A percentile compares a stretch with the other conserved stretches of the same genome.
Conservation (phyloP, 2,113 vertebrate genomes). For the Micromys minutus region DNA sequence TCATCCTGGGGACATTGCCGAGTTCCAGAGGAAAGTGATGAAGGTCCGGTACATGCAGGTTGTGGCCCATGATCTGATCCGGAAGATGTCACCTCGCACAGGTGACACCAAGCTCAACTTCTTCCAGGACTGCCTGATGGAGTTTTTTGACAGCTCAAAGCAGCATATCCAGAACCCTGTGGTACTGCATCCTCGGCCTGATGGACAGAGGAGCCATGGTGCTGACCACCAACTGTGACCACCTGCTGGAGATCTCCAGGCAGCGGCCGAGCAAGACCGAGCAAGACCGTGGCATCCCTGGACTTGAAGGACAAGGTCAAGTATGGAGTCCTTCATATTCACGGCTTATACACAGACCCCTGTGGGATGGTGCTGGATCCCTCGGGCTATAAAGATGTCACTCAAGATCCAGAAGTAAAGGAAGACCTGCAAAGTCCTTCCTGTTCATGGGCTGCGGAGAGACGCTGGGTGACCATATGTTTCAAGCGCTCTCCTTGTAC, state of each 20-base stretch:
- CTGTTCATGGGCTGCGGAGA: constrained; percentile 87
- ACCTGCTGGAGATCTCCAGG: constrained; percentile 86
- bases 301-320: constrained; percentile 86
- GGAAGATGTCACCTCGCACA: constrained; percentile 87
- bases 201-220: constrained; percentile 87
- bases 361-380: constrained; percentile 87
- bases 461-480: constrained; percentile 86
- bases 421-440: constrained; percentile 82
- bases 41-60: constrained; percentile 85
- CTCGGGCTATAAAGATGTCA: constrained; percentile 85
- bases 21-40: constrained; percentile 82
- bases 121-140: constrained; percentile 88
- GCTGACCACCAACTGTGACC: constrained; percentile 86
- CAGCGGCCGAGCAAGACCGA: constrained; percentile 84
- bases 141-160: constrained; percentile 85
- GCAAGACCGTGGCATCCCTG: constrained; percentile 87
- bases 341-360: constrained; percentile 85
- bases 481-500: constrained; percentile 88
- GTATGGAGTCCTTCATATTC: constrained; percentile 86
- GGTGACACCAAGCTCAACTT: constrained; percentile 86
- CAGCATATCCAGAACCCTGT: constrained; percentile 84
- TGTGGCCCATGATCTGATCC: constrained; percentile 86
- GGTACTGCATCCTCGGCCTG: constrained; percentile 83
- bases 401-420: constrained; percentile 87
- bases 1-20: constrained; percentile 80